phyloP scores from a whole-genome alignment of 2,113 vertebrate species.

The Neogobius melanostomus region DNA sequence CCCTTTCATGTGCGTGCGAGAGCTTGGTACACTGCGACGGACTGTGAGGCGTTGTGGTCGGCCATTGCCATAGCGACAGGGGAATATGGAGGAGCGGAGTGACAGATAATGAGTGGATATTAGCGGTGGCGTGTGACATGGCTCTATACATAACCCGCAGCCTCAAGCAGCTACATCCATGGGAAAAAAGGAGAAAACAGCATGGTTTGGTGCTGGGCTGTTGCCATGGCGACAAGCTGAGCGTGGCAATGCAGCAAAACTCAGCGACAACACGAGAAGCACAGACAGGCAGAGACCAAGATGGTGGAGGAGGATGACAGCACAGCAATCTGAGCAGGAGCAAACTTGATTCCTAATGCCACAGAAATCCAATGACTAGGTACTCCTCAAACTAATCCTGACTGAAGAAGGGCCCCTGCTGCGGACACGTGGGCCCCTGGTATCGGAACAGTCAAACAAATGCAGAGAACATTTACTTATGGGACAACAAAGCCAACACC shows the following conservation, averaged over 20 bases:
- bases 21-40: too few species aligned
- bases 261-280: not conserved
- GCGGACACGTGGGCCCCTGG: too few species aligned
- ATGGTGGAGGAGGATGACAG: not conserved
- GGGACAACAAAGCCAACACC: too few species aligned
- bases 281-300: not conserved
- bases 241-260: constrained; percentile 12
- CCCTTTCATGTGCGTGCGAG: too few species aligned
- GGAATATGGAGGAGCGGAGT: not conserved
- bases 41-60: not conserved
- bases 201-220: not conserved
- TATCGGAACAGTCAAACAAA: too few species aligned
- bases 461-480: too few species aligned
- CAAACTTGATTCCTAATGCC: not conserved
- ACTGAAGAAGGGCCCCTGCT: too few species aligned
- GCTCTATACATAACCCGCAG: constrained; percentile 1
- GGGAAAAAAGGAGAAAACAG: not conserved
- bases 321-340: not conserved
- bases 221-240: constrained; percentile 3
- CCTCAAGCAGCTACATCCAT: not conserved
- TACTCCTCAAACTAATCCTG: too few species aligned
- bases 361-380: too few species aligned
- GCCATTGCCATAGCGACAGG: not conserved
- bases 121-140: constrained; percentile 3
- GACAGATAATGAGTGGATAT: not conserved